phyloP scores from a whole-genome alignment of 2,113 vertebrate genomes.

The Mormyrus lacerda region DNA sequence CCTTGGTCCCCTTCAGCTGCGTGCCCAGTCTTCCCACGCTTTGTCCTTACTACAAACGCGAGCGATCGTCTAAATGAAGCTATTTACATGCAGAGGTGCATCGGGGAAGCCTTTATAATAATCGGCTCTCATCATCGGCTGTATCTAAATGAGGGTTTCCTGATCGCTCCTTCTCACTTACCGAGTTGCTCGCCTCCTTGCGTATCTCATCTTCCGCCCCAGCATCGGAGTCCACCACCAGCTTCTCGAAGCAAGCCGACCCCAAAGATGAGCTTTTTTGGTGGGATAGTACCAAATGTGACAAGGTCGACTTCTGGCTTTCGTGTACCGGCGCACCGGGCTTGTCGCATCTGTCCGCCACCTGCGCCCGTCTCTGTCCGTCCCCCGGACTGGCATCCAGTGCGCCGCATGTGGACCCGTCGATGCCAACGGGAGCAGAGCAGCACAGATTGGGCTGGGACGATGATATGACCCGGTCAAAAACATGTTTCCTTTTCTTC shows the following conservation, averaged over 20 bases:
- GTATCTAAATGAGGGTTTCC: background rate
- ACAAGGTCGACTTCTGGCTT: conserved; percentile 40
- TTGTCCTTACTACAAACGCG: background rate
- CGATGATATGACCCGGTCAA: conserved; percentile 76
- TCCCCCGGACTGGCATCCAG: conserved; percentile 23
- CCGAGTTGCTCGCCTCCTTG: conserved; percentile 20
- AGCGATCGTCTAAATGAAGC: background rate
- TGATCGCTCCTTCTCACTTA: background rate
- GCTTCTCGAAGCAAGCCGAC: conserved; percentile 41
- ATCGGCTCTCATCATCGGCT: background rate
- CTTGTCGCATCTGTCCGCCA: conserved; percentile 33
- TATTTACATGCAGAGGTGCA: background rate
- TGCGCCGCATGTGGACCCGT: conserved; percentile 38
- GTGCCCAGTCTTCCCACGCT: background rate
- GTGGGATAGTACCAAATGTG: conserved; percentile 62
- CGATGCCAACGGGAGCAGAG: conserved; percentile 52
- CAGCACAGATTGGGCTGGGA: conserved; percentile 81
- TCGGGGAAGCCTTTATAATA: background rate
- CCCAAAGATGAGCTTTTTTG: conserved; percentile 69
- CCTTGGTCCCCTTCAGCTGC: background rate
- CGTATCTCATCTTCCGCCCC: background rate
- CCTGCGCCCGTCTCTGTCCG: conserved; percentile 35
- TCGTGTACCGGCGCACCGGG: conserved; percentile 6
- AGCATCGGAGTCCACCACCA: conserved; percentile 25
- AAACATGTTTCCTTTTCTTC: conserved; percentile 55